Evolutionary conservation across 2,113 vertebrate species (phyloP).

Genomic region (Rhagologus leucostigma): DNA sequence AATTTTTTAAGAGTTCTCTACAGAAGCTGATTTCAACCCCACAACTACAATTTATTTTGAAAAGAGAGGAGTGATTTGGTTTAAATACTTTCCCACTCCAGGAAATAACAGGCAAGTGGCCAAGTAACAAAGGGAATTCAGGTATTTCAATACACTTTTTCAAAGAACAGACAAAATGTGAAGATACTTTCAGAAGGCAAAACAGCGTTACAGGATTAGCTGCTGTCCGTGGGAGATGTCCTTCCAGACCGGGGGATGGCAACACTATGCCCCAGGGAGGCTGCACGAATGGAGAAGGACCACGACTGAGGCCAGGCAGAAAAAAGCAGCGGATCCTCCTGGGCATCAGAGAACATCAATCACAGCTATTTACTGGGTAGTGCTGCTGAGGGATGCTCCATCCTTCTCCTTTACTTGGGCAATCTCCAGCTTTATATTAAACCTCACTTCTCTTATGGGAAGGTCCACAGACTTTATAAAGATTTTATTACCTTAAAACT

Average conservation of each 20-base stretch:
- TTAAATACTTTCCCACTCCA: not conserved
- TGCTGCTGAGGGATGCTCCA: not conserved
- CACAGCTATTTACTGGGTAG: not conserved
- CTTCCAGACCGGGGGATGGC: rapidly evolving
- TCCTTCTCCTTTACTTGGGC: not conserved
- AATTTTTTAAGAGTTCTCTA: not conserved
- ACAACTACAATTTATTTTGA: not conserved
- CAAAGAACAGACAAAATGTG: not conserved
- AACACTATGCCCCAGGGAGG: not conserved
- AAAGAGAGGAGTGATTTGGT: not conserved
- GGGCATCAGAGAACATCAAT: not conserved
- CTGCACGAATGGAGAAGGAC: not conserved
- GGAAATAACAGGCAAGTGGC: not conserved
- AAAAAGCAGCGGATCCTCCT: not conserved
- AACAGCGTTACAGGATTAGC: not conserved
- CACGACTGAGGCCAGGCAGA: not conserved
- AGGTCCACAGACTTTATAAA: not conserved
- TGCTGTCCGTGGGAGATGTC: not conserved
- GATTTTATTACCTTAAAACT: not conserved
- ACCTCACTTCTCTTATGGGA: not conserved
- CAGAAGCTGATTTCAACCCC: not conserved
- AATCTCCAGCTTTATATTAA: not conserved
- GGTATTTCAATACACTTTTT: not conserved
- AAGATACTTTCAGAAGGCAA: not conserved
- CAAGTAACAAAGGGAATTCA: not conserved